Conservation (phyloP, 1,140 invertebrate species). For the Brachionus manjavacas region DNA sequence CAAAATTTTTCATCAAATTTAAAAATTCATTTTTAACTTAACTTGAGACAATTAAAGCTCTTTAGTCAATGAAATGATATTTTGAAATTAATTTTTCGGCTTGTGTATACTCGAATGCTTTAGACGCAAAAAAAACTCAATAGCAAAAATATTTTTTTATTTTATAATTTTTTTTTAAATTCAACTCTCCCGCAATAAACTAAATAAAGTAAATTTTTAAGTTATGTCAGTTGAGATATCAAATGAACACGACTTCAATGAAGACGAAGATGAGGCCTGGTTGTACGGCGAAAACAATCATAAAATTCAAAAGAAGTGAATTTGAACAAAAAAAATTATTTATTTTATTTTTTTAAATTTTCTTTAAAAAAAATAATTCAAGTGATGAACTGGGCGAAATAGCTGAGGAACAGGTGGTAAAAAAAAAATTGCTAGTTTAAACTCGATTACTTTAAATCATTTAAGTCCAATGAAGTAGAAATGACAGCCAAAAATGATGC, state of each 20-base stretch:
- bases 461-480: no score
- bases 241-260: slow-evolving; percentile 4
- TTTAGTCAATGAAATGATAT: no score
- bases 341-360: not conserved
- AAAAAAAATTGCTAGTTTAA: not conserved
- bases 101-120: not conserved
- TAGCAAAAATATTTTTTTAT: not conserved
- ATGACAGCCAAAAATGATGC: not conserved
- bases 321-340: not conserved
- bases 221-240: not conserved
- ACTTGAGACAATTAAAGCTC: not conserved
- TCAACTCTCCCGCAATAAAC: not conserved
- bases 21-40: slow-evolving; percentile 16
- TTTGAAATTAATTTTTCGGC: not conserved
- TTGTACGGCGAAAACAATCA: slow-evolving; percentile 12
- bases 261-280: slow-evolving; percentile 39
- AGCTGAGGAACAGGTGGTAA: not conserved
- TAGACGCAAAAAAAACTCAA: not conserved
- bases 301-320: not conserved
- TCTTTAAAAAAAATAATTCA: not conserved
- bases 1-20: not conserved
- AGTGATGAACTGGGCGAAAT: not conserved
- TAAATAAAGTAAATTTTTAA: not conserved
- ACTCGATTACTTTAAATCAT: no score
- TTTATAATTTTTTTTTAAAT: not conserved